Evolutionary conservation across 2,888 invertebrate genomes (phyloP).

Genomic region (Agonopterix arenella): DNA sequence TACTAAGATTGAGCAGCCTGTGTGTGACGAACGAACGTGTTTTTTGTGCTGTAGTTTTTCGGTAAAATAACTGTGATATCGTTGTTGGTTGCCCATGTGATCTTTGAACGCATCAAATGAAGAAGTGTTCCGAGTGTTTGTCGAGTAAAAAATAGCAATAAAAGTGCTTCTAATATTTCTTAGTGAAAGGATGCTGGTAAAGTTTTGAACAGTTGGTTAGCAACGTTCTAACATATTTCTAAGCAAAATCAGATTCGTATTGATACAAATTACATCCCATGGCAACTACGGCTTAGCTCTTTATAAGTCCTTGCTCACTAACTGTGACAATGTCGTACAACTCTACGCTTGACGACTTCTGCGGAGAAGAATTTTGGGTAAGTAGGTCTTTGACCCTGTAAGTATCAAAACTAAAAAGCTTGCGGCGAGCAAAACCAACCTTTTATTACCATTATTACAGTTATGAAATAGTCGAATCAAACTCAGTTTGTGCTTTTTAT

Average conservation of each 20-base stretch:
- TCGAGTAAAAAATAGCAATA: not conserved
- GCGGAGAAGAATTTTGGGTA: constrained; percentile 89
- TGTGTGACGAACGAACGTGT: constrained; percentile 3
- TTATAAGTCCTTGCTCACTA: not conserved
- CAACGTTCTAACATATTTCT: not conserved
- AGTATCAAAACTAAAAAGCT: not conserved
- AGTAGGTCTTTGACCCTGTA: constrained; percentile 46
- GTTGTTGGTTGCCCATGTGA: constrained; percentile 3
- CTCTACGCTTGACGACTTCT: constrained; percentile 84
- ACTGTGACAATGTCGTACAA: constrained; percentile 68
- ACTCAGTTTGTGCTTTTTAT: too few species aligned
- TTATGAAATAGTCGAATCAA: too few species aligned
- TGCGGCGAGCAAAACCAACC: too few species aligned
- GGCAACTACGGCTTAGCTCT: constrained; percentile 26
- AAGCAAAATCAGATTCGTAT: not conserved
- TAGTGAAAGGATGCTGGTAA: constrained; percentile 7
- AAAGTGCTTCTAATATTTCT: not conserved
- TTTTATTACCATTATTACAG: too few species aligned
- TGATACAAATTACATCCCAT: constrained; percentile 14
- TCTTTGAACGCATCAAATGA: not conserved
- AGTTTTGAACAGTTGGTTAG: constrained; percentile 9
- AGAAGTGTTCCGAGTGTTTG: not conserved
- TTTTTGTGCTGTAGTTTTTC: constrained; percentile 7
- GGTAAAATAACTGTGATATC: constrained; percentile 10
- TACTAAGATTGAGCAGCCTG: too few species aligned